Percentiles rank a stretch among this genome's conserved stretches.
phyloP scores from a whole-genome alignment of 2,888 invertebrate species.

The Epinotia brunnichana region DNA sequence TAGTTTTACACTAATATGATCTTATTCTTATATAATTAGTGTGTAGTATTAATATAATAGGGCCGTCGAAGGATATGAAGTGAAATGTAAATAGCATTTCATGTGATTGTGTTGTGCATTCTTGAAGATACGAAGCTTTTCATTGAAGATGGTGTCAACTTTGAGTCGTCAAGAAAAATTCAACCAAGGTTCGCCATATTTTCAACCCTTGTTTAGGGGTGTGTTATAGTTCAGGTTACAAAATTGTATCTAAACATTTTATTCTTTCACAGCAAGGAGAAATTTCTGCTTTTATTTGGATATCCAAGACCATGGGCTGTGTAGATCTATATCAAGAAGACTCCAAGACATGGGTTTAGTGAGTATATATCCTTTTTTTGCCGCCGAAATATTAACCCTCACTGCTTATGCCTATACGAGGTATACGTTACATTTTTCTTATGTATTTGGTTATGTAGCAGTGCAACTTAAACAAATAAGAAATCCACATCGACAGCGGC shows the following conservation, averaged over 20 bases:
- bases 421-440: constrained; percentile 51
- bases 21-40: constrained; percentile 61
- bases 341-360: constrained; percentile 89
- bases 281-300: constrained; percentile 90
- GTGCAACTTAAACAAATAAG: constrained; percentile 51
- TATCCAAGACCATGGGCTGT: constrained; percentile 87
- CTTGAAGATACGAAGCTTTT: constrained; percentile 36
- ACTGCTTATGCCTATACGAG: constrained; percentile 43
- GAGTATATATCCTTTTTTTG: constrained; percentile 73
- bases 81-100: constrained; percentile 31
- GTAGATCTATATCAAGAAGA: constrained; percentile 86
- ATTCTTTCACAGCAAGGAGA: constrained; percentile 78
- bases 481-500: constrained; percentile 40
- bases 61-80: not conserved
- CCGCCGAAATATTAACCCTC: constrained; percentile 61
- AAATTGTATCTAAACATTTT: constrained; percentile 33
- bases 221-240: constrained; percentile 51
- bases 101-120: constrained; percentile 21
- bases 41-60: constrained; percentile 31
- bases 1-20: constrained; percentile 54
- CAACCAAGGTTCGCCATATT: constrained; percentile 70
- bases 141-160: constrained; percentile 75
- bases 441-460: constrained; percentile 59
- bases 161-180: constrained; percentile 78
- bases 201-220: constrained; percentile 54